Evolutionary conservation across 92 coral and sea anemone genomes (phyloP).

Genomic region (Phymanthus crucifer): DNA sequence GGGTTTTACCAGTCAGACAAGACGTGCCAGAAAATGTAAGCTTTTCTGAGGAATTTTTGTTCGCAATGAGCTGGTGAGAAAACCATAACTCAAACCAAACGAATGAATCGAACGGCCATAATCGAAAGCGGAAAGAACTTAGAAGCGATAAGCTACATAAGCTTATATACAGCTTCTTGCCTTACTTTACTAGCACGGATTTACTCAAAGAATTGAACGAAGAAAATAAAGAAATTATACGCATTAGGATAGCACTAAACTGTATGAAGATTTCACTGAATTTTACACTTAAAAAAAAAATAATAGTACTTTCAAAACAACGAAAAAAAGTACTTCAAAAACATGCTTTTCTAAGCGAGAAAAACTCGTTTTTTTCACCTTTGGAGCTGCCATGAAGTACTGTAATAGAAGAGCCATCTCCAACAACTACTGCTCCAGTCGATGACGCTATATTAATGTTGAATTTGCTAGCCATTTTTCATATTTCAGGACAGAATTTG

Average conservation of each 20-base stretch:
- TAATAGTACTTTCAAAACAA: not conserved
- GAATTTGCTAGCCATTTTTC: constrained; percentile 53
- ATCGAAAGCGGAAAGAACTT: too few species aligned
- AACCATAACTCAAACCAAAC: too few species aligned
- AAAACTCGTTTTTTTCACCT: not conserved
- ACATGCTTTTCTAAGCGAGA: not conserved
- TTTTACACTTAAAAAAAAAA: not conserved
- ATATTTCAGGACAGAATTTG: not conserved
- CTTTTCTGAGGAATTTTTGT: too few species aligned
- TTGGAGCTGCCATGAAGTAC: constrained; percentile 2
- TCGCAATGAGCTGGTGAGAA: too few species aligned
- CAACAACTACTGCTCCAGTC: constrained; percentile 49
- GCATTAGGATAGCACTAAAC: not conserved
- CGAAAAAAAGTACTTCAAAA: not conserved
- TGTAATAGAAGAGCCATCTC: constrained; percentile 44
- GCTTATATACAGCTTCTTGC: too few species aligned
- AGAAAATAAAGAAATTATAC: not conserved
- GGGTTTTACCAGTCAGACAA: too few species aligned
- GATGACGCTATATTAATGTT: constrained; percentile 26
- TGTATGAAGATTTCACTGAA: not conserved
- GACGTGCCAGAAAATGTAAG: too few species aligned
- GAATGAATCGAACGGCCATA: too few species aligned
- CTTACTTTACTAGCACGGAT: not conserved
- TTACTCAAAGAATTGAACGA: not conserved
- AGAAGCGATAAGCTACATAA: too few species aligned